These are phyloP conservation scores for Drosophila bipectinata DNA, from an alignment of 1,140 invertebrate species.

Conservation along the genomic window DNA sequence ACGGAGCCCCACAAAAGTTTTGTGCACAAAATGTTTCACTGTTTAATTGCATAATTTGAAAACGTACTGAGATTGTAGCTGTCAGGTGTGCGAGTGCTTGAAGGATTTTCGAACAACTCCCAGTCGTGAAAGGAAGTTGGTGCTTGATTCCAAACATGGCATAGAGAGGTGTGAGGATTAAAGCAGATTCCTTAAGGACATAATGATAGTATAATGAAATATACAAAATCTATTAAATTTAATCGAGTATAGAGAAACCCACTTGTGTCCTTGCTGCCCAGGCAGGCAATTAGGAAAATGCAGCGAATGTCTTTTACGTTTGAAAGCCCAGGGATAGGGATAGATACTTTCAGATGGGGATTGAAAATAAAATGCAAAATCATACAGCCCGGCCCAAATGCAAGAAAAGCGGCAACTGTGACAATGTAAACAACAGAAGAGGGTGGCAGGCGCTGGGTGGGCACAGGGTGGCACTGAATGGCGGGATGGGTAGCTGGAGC, in stretches of 20 bases:
- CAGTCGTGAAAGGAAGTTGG: neutral
- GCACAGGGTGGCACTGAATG: neutral
- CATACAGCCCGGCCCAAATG: slow-evolving; percentile 69
- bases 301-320: slow-evolving; percentile 41
- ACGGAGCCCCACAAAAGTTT: slow-evolving; percentile 53
- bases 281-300: slow-evolving; percentile 70
- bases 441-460: slow-evolving; percentile 1
- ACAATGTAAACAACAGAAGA: slow-evolving; percentile 77
- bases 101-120: neutral
- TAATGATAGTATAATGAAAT: no score
- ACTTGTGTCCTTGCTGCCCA: slow-evolving; percentile 2
- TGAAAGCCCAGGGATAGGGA: neutral
- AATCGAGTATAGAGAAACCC: neutral
- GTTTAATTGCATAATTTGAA: slow-evolving; percentile 79
- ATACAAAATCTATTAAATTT: no score
- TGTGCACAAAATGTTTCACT: slow-evolving; percentile 61
- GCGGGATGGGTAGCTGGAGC: slow-evolving; percentile 15
- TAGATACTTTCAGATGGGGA: neutral
- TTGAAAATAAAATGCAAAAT: slow-evolving; percentile 76
- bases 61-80: slow-evolving; percentile 58
- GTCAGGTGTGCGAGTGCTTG: neutral
- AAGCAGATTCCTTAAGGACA: no score
- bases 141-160: neutral
- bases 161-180: neutral
- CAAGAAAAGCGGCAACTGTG: slow-evolving; percentile 77